Evolutionary conservation across 2,113 vertebrate genomes (phyloP), one percentile per base, ranked within the genome.

Genomic region (Labeo catla): DNA sequence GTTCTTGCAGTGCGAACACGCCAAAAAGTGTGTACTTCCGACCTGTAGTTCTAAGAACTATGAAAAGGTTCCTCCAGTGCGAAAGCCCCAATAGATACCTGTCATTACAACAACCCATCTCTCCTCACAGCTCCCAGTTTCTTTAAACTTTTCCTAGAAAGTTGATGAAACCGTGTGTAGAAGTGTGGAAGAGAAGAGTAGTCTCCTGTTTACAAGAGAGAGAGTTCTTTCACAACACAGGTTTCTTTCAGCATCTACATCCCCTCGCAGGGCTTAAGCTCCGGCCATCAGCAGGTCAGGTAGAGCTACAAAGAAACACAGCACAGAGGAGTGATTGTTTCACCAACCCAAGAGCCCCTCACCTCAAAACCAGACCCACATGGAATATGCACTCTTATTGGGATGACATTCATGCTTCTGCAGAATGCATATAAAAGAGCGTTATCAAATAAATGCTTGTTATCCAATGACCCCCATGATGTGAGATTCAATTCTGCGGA

Each of bases 241-340:
- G 28, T 16, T 76, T 61, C 83, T 65, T 78, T 85, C 73, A 85
- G 59, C 45, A 21, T 19, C 21, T 77, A 39, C 19, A 79, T n/a
- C 4, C 21, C 43, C 59, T 39, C 49, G 11, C 28, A 68, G 84
- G 57, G 43, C 28, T 77, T 47, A 28, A 65, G 57, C 28, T 50
- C 45, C 21, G 2, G 73, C 59, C 74, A 52, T 63, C 57, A 54
- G 43, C 45, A 77, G 84, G 59, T 85, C 59, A 85, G 84, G 57
- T 66, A 85, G 59, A 66, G 59, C 52, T 59, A 59, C 8, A 28
- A 66, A 66, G 23, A 50, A 39, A 77, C 43, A 47, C 36, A 16
- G 8, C 84, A 85, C 59, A 85, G 59, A 66, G 74, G 47, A 39
- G 13, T 5, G 50, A 85, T 85, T 77, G 59, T 85, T 11, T 49